A percentile compares a stretch with the other conserved stretches of the same genome.
Evolutionary conservation across 1,140 invertebrate species (phyloP).

Genomic region (Camponotus vicinus): DNA sequence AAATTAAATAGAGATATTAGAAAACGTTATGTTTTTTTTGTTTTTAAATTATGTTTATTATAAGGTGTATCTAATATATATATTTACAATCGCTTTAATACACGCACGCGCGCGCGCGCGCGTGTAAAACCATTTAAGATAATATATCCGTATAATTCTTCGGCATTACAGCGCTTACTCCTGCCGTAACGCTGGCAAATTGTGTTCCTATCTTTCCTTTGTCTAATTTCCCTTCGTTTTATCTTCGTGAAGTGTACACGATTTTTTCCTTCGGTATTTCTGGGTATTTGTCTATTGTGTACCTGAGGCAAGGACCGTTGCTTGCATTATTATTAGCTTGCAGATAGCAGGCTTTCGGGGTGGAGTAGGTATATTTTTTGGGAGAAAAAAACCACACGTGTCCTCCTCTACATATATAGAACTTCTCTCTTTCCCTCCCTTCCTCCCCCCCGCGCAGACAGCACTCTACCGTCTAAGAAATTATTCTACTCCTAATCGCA

Average conservation of each 20-base stretch:
- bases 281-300: constrained; percentile 63
- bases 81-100: constrained; percentile 81
- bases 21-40: too few relatives aligned
- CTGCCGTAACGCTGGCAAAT: constrained; percentile 72
- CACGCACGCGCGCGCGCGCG: constrained; percentile 45
- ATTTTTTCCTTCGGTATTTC: constrained; percentile 19
- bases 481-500: constrained; percentile 75
- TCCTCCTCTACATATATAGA: constrained; percentile 21
- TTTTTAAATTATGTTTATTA: constrained; percentile 81
- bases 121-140: constrained; percentile 76
- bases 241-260: constrained; percentile 50
- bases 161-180: constrained; percentile 62
- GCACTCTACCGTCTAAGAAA: constrained; percentile 71
- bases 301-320: constrained; percentile 67
- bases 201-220: constrained; percentile 62
- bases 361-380: constrained; percentile 37
- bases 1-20: constrained; percentile 53
- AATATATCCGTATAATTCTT: constrained; percentile 67
- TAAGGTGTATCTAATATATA: constrained; percentile 81
- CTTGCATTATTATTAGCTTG: constrained; percentile 63
- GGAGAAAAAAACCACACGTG: constrained; percentile 28
- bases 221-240: constrained; percentile 24
- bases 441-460: constrained; percentile 48
- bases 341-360: constrained; percentile 65
- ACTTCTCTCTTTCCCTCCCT: neutral